These are phyloP conservation scores for Trachemys scripta DNA, from an alignment of 2,113 vertebrate genomes.

Conservation along the genomic window DNA sequence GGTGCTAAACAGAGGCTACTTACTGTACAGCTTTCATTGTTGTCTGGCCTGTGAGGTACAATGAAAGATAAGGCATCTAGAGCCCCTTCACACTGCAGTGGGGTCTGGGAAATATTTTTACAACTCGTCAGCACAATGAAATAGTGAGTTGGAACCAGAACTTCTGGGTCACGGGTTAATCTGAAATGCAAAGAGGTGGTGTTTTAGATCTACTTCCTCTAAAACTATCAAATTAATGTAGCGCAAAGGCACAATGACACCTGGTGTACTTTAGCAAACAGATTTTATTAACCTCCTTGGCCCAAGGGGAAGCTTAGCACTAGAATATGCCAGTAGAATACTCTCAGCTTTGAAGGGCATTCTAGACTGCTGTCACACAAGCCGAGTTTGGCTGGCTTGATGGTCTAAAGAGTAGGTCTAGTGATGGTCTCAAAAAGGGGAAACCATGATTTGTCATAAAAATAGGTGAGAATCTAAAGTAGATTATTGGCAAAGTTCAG, in stretches of 20 bases:
- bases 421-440: not conserved
- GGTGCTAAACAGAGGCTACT: conserved; percentile 67
- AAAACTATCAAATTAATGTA: not conserved
- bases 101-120: conserved; percentile 78
- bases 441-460: not conserved
- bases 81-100: conserved; percentile 79
- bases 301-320: not conserved
- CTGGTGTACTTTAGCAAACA: not conserved
- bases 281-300: not conserved
- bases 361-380: not conserved
- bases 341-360: not conserved
- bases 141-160: conserved; percentile 90
- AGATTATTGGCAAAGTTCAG: not conserved
- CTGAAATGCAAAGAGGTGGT: conserved; percentile 51
- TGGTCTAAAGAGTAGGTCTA: not conserved
- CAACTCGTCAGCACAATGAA: conserved; percentile 92
- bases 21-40: conserved; percentile 91
- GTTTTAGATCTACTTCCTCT: not conserved
- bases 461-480: not conserved
- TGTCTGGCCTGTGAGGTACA: conserved; percentile 90
- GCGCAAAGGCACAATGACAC: not conserved
- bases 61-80: conserved; percentile 87
- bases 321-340: not conserved
- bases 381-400: not conserved
- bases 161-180: conserved; percentile 57